Percentiles rank a stretch among this genome's conserved stretches.
phyloP scores from a whole-genome alignment of 2,888 invertebrate species.

The Gryllus longicercus region DNA sequence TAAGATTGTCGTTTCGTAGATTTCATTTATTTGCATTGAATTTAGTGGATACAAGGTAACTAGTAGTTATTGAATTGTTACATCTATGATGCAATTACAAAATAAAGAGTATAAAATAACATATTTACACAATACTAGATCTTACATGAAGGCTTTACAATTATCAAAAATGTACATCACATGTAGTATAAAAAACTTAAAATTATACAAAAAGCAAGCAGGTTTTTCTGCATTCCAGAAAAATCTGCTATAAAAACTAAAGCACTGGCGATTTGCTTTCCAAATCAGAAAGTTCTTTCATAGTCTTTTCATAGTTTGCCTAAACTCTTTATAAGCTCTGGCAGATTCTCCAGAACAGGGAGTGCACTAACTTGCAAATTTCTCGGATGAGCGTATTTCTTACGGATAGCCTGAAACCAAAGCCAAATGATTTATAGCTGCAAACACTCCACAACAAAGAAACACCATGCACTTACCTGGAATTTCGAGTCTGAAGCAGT shows the following conservation, averaged over 20 bases:
- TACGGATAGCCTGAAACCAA: conserved; percentile 54
- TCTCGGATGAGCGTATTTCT: conserved; percentile 59
- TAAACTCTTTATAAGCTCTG: not conserved
- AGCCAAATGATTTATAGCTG: conserved; percentile 4
- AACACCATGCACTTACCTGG: conserved; percentile 49
- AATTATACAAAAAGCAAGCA: not conserved
- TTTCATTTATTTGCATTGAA: too few species aligned
- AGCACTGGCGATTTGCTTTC: too few species aligned
- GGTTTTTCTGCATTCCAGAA: too few species aligned
- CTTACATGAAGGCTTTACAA: conserved; percentile 3
- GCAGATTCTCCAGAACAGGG: not conserved
- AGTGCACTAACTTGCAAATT: not conserved
- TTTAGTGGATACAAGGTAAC: too few species aligned
- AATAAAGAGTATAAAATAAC: too few species aligned
- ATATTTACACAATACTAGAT: too few species aligned
- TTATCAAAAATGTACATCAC: not conserved
- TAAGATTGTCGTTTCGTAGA: too few species aligned
- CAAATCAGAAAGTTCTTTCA: too few species aligned
- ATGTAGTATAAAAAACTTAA: not conserved
- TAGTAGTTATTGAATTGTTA: too few species aligned
- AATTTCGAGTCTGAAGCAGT: conserved; percentile 68
- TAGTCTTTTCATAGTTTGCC: too few species aligned
- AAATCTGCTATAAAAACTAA: too few species aligned
- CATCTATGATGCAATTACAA: too few species aligned
- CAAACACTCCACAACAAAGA: not conserved